A percentile compares a stretch with the other conserved stretches of the same genome.
Conservation (phyloP, 2,113 vertebrate species). For the Plestiodon gilberti region DNA sequence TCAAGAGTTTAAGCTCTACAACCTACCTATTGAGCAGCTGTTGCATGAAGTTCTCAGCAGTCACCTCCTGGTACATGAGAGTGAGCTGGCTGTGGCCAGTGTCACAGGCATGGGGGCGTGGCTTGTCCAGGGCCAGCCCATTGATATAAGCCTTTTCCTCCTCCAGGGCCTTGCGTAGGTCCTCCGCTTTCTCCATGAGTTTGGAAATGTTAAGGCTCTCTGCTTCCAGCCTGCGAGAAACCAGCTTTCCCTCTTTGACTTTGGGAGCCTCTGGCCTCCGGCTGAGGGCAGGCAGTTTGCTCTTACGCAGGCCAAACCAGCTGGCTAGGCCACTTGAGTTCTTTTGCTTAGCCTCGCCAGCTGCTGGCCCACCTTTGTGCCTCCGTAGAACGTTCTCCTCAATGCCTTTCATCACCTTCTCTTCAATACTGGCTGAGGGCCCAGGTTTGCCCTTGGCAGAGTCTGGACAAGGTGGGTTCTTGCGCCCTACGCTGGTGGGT, state of each 20-base stretch:
- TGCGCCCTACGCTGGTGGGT: not conserved
- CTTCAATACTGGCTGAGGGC: slow-evolving; percentile 89
- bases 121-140: slow-evolving; percentile 82
- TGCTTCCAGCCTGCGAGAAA: slow-evolving; percentile 82
- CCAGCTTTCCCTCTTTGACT: slow-evolving; percentile 71
- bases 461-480: not conserved
- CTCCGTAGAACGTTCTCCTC: slow-evolving; percentile 93
- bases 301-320: slow-evolving; percentile 95
- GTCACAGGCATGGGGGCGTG: slow-evolving; percentile 80
- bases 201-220: slow-evolving; percentile 96
- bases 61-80: slow-evolving; percentile 87
- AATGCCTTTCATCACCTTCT: slow-evolving; percentile 98
- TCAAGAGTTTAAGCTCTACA: not conserved
- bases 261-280: slow-evolving; percentile 84
- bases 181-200: slow-evolving; percentile 95
- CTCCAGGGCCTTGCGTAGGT: slow-evolving; percentile 90
- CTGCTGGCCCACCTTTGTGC: slow-evolving; percentile 84
- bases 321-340: slow-evolving; percentile 89
- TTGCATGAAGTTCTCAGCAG: slow-evolving; percentile 95
- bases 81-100: slow-evolving; percentile 84
- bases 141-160: slow-evolving; percentile 92
- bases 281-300: slow-evolving; percentile 91
- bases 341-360: slow-evolving; percentile 86
- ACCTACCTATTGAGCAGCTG: slow-evolving; percentile 93
- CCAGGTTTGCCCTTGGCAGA: slow-evolving; percentile 46